phyloP scores from a whole-genome alignment of 2,888 invertebrate genomes.

The Drosophila pseudotalamancana region DNA sequence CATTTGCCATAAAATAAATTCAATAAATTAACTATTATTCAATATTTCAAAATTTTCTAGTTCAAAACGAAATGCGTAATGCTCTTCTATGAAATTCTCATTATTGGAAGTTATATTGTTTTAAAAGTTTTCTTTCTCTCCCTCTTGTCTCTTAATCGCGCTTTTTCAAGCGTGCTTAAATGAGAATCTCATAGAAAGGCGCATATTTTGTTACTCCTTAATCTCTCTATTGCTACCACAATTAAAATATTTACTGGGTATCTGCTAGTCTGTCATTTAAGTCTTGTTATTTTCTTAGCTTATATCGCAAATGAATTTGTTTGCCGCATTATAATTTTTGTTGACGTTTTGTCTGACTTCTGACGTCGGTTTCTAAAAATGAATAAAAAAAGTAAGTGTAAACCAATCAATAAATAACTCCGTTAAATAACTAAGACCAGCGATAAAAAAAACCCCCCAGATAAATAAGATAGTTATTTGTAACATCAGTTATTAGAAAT shows the following conservation, averaged over 20 bases:
- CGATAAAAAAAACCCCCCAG: neutral
- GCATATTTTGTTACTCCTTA: neutral
- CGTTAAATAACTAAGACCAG: constrained; percentile 1
- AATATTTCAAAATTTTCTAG: neutral
- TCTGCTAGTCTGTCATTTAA: neutral
- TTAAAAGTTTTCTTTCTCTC: neutral
- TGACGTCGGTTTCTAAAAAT: constrained; percentile 56
- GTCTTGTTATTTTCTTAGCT: constrained; percentile 11
- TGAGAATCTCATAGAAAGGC: neutral
- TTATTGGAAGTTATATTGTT: no score
- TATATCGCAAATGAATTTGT: constrained; percentile 67
- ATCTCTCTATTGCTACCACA: neutral
- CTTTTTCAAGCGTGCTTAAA: neutral
- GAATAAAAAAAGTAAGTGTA: constrained; percentile 35
- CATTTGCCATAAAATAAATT: neutral
- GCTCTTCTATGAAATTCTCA: neutral
- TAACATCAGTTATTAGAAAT: neutral
- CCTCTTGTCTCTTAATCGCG: neutral
- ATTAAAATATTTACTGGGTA: neutral
- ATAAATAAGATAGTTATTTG: neutral
- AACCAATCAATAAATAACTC: constrained; percentile 32
- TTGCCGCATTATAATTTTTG: constrained; percentile 30
- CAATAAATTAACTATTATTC: no score
- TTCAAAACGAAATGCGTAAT: neutral
- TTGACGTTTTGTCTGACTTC: constrained; percentile 27